phyloP scores from a whole-genome alignment of 2,888 invertebrate genomes.

The Pseudococcus jackbeardsleyi region DNA sequence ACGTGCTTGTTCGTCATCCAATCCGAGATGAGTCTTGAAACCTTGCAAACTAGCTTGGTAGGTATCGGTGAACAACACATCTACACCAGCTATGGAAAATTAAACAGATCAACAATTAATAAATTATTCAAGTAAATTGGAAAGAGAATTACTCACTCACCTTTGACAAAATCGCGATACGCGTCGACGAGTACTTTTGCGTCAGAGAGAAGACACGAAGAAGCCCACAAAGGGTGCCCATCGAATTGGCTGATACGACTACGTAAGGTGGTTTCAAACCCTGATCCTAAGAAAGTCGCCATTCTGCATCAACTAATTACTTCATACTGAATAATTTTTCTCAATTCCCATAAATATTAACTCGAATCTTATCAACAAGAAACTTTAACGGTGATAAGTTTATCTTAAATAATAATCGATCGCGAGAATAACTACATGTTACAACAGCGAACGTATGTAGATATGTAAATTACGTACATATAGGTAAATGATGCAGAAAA shows the following conservation, averaged over 20 bases:
- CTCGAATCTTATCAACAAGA: not conserved
- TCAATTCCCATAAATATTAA: not conserved
- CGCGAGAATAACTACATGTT: not conserved
- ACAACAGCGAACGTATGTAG: not conserved
- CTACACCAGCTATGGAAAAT: constrained; percentile 81
- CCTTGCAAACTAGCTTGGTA: constrained; percentile 89
- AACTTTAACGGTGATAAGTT: too few species aligned
- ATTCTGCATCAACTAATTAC: too few species aligned
- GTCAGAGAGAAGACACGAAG: constrained; percentile 83
- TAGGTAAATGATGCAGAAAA: too few species aligned
- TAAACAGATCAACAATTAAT: not conserved
- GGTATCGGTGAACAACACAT: constrained; percentile 88
- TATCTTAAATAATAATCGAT: not conserved
- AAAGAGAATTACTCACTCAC: constrained; percentile 70
- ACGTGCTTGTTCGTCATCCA: constrained; percentile 78
- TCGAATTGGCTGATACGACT: not conserved
- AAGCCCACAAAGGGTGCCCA: constrained; percentile 88
- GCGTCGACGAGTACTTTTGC: constrained; percentile 85
- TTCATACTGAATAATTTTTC: too few species aligned
- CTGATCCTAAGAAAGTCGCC: not conserved
- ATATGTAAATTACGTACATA: too few species aligned
- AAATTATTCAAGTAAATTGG: not conserved
- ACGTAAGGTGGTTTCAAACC: not conserved
- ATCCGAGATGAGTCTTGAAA: constrained; percentile 80
- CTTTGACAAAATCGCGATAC: constrained; percentile 86